Base-by-base conservation (phyloP, 2,113 vertebrate genomes). In the Meles meles region DNA sequence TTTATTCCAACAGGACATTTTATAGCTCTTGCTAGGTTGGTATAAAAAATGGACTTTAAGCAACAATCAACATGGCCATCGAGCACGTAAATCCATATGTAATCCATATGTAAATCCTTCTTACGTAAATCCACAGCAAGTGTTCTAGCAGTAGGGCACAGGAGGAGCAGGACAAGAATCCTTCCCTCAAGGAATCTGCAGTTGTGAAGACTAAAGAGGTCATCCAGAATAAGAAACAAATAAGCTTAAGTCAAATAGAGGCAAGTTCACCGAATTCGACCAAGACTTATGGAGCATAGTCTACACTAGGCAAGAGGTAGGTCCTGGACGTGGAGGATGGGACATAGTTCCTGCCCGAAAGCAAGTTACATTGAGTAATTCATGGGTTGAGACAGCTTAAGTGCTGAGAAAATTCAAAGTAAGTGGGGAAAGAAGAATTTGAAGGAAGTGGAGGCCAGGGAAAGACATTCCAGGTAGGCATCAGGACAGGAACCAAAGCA, bases 1-100 rank as follows among this genome's bases (percentile, higher is more conserved):
- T 61, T 84, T 95, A 71, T 49, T 93, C 42, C 57, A 88, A 88
- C 1, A 82, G 61, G 82, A 81, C 18, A 77, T 7, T 47, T 97
- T 34, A 52, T 2, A 72, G 57, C 63, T n/a, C 52, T 88, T 81
- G 42, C 79, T 91, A 52, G n/a, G 9, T 34, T 79, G 27, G 42
- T 63, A 25, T 27, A 90, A 77, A 92, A 88, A 90, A 74, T 21
- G 39, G 44, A 69, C 63, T 93, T 94, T 74, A 88, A 79, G 84
- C 39, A 92, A 90, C 34, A 85, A 77, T 49, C 57, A 83, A 52
- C 25, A 31, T 4, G 37, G 37, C n/a, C 88, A 14, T 25, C 20
- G 2, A 72, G 3, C 31, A 88, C 6, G 29, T 27, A 31, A 44
- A 72, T 55, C 52, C 52, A 55, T 55, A 55, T 0, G 52, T 55